These are phyloP conservation scores for Leucopsar rothschildi DNA, from an alignment of 2,113 vertebrate species.

Conservation along the genomic window DNA sequence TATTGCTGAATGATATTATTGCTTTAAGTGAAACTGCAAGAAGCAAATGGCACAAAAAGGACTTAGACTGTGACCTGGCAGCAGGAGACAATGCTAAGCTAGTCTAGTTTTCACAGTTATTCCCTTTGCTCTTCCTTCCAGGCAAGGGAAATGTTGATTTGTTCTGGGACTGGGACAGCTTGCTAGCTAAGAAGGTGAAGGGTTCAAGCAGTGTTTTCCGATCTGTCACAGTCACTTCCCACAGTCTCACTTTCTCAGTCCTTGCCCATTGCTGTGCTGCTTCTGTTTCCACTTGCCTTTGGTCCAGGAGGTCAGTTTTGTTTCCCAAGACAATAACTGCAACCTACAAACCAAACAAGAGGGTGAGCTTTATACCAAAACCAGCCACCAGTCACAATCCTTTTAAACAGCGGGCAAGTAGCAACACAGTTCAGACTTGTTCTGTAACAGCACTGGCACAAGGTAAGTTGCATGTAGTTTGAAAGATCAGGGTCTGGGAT, in stretches of 20 bases:
- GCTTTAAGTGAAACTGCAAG: slow-evolving; percentile 4
- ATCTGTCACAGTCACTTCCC: slow-evolving; percentile 91
- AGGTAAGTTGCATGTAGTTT: neutral
- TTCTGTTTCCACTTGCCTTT: slow-evolving; percentile 87
- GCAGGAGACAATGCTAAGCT: neutral
- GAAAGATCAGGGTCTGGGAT: neutral
- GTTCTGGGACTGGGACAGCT: slow-evolving; percentile 91
- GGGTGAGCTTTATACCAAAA: neutral
- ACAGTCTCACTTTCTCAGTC: slow-evolving; percentile 88
- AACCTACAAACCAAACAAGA: slow-evolving; percentile 73
- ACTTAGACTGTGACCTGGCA: neutral
- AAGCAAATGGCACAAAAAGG: slow-evolving; percentile 31
- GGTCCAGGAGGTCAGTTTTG: slow-evolving; percentile 85
- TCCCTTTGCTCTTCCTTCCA: slow-evolving; percentile 89
- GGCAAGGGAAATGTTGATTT: slow-evolving; percentile 91
- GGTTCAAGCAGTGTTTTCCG: slow-evolving; percentile 87
- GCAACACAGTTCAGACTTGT: neutral
- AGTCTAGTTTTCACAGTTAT: slow-evolving; percentile 81
- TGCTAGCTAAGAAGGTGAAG: slow-evolving; percentile 89
- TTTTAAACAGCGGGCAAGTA: neutral
- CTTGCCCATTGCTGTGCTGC: slow-evolving; percentile 90
- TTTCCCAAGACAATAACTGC: slow-evolving; percentile 90
- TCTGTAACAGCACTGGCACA: neutral
- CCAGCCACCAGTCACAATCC: neutral
- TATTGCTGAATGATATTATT: slow-evolving; percentile 50